These are phyloP conservation scores for Hippoglossus hippoglossus DNA, from an alignment of 2,797 vertebrate species.

Conservation along the genomic window DNA sequence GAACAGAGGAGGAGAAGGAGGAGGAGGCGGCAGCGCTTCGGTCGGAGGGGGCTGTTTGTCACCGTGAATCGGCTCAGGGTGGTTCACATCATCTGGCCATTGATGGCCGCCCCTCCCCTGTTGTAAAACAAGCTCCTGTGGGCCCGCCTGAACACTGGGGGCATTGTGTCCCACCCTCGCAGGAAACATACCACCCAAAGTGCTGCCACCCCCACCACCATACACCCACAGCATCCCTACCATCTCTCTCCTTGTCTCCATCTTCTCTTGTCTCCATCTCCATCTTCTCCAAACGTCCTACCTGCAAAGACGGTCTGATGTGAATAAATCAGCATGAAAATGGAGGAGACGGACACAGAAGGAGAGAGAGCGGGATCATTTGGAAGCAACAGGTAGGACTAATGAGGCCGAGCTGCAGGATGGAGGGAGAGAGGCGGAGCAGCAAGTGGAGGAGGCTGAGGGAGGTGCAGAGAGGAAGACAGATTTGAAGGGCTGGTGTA, in stretches of 20 bases:
- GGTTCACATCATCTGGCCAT: conserved; percentile 93
- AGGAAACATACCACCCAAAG: conserved; percentile 96
- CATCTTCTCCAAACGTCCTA: conserved; percentile 19
- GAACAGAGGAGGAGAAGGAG: conserved; percentile 47
- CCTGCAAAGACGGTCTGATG: background rate
- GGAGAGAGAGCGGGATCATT: background rate
- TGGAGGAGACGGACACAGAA: too few species aligned
- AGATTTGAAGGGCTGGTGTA: conserved; percentile 82
- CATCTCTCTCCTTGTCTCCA: conserved; percentile 21
- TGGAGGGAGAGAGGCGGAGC: conserved; percentile 58
- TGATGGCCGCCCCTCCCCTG: conserved; percentile 94
- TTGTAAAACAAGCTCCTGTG: conserved; percentile 95
- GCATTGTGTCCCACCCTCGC: conserved; percentile 88
- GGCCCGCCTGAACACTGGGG: conserved; percentile 88
- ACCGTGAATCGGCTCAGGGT: conserved; percentile 92
- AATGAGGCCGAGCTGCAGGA: conserved; percentile 31
- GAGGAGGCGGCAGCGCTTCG: conserved; percentile 27
- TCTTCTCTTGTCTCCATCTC: conserved; percentile 11
- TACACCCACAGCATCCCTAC: conserved; percentile 77
- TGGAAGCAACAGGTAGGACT: conserved; percentile 47
- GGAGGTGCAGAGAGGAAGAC: conserved; percentile 61
- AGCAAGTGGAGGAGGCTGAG: conserved; percentile 82
- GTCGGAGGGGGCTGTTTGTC: conserved; percentile 92
- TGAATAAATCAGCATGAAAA: conserved; percentile 15
- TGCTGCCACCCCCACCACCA: conserved; percentile 82